Evolutionary conservation across 2,113 vertebrate genomes (phyloP).

Genomic region (Leptobrachium ailaonicum): DNA sequence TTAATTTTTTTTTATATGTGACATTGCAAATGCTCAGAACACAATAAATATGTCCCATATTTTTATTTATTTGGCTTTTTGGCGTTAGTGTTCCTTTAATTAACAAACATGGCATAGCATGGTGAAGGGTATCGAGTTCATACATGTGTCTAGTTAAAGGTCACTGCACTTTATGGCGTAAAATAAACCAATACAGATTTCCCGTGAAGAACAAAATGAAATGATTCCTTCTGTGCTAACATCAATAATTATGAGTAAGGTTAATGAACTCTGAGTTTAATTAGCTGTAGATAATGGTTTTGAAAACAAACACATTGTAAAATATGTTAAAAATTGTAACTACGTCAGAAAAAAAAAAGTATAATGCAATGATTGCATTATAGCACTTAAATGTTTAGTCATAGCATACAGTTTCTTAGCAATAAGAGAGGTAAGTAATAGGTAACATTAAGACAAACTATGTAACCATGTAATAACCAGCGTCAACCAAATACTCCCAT

Average conservation of each 20-base stretch:
- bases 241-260: not conserved
- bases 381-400: not conserved
- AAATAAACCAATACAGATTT: slow-evolving; percentile 14
- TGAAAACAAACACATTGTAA: slow-evolving; percentile 18
- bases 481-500: not conserved
- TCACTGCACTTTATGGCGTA: slow-evolving; percentile 33
- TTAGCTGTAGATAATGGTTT: slow-evolving; percentile 9
- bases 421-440: not conserved
- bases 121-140: slow-evolving; percentile 12
- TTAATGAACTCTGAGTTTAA: slow-evolving; percentile 26
- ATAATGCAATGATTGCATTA: not conserved
- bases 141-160: slow-evolving; percentile 8
- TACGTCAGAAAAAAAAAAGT: slow-evolving; percentile 16
- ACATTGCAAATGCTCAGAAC: no score
- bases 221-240: not conserved
- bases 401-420: not conserved
- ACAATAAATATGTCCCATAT: no score
- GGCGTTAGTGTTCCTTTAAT: no score
- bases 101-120: not conserved
- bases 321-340: not conserved
- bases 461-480: not conserved
- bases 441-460: not conserved
- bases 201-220: slow-evolving; percentile 8
- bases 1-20: no score
- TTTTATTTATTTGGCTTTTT: no score